A percentile compares a stretch with the other conserved stretches of the same genome.
Conservation (phyloP, 2,113 vertebrate genomes). For the Uria lomvia region DNA sequence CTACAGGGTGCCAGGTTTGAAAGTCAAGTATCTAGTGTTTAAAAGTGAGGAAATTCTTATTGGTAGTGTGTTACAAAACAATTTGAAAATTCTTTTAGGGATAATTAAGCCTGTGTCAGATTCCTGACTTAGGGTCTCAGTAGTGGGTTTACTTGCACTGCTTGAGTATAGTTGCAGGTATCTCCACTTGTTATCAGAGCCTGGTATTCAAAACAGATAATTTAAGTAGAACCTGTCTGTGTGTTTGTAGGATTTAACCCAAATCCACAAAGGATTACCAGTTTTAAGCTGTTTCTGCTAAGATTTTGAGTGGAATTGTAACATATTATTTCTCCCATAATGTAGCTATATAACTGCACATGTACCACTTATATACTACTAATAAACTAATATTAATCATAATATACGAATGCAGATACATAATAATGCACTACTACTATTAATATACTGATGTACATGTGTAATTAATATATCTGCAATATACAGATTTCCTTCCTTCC, state of each 20-base stretch:
- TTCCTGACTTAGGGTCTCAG: not conserved
- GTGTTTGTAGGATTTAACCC: slow-evolving; percentile 33
- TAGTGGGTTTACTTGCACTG: not conserved
- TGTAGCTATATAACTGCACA: not conserved
- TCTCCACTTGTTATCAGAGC: not conserved
- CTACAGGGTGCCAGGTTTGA: not conserved
- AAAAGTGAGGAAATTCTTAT: not conserved
- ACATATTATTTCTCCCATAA: not conserved
- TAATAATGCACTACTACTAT: not conserved
- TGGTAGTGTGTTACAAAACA: not conserved
- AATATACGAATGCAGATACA: not conserved
- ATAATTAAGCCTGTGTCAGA: not conserved
- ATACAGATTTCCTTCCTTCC: not conserved
- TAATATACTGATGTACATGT: not conserved
- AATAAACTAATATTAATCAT: not conserved
- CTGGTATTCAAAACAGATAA: not conserved
- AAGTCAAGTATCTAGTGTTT: not conserved
- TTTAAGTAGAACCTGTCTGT: not conserved
- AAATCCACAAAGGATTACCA: slow-evolving; percentile 35
- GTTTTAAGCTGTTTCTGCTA: slow-evolving; percentile 26
- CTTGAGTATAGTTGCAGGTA: not conserved
- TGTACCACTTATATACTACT: not conserved
- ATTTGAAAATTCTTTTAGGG: not conserved
- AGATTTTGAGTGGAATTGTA: slow-evolving; percentile 20
- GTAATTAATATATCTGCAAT: not conserved